phyloP scores from a whole-genome alignment of 2,113 vertebrate genomes.

The Neoarius graeffei region DNA sequence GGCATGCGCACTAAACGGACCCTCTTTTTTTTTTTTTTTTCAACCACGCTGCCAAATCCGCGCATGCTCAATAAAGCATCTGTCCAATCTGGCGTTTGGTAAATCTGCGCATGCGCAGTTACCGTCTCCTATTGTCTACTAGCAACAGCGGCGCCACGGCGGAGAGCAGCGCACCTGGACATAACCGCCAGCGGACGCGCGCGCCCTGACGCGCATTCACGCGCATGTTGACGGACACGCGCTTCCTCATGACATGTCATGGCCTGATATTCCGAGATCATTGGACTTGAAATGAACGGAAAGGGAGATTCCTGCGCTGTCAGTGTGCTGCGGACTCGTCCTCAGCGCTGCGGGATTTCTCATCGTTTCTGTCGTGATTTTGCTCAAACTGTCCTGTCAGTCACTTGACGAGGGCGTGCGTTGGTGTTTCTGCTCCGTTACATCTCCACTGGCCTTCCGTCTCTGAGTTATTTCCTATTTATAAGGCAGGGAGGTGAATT shows the following conservation, averaged over 20 bases:
- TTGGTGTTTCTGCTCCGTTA: constrained; percentile 49
- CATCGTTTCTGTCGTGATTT: constrained; percentile 59
- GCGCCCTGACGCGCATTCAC: neutral
- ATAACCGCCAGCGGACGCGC: neutral
- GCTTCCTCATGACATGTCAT: constrained; percentile 71
- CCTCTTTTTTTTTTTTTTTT: constrained; percentile 46
- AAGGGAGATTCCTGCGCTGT: constrained; percentile 56
- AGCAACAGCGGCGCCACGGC: constrained; percentile 45
- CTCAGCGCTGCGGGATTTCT: constrained; percentile 44
- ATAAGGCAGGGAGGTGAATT: constrained; percentile 57
- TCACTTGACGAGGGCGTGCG: constrained; percentile 16
- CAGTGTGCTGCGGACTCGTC: constrained; percentile 43
- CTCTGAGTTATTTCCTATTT: constrained; percentile 20
- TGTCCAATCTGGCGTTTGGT: neutral
- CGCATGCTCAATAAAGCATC: constrained; percentile 72
- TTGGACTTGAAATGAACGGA: constrained; percentile 42
- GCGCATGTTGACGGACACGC: constrained; percentile 50
- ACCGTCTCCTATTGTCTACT: constrained; percentile 69
- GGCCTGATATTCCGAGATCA: constrained; percentile 61
- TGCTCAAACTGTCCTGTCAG: constrained; percentile 55
- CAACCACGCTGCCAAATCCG: constrained; percentile 60
- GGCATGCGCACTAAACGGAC: neutral
- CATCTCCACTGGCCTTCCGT: constrained; percentile 32
- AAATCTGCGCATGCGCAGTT: constrained; percentile 72
- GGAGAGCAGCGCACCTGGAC: constrained; percentile 47